These are phyloP conservation scores for Papilio aristodemus DNA, from an alignment of 1,140 invertebrate genomes.

Conservation along the genomic window DNA sequence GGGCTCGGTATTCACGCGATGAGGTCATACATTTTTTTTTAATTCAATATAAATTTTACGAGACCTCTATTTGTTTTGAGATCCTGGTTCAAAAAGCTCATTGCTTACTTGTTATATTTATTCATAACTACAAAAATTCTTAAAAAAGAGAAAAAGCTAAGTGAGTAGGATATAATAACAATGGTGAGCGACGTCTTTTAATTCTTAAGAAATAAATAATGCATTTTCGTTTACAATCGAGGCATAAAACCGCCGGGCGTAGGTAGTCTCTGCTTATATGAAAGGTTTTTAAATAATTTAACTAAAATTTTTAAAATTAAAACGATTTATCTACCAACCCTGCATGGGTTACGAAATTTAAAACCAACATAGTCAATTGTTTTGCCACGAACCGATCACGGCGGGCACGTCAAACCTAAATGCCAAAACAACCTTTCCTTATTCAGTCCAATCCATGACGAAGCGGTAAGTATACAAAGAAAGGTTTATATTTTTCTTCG, in stretches of 20 bases:
- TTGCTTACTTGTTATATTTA: background rate
- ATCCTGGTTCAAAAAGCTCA: background rate
- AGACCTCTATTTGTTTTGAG: slow-evolving; percentile 21
- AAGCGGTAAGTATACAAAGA: slow-evolving; percentile 20
- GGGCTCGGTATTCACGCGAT: background rate
- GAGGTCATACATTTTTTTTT: slow-evolving; percentile 29
- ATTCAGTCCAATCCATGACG: slow-evolving; percentile 6
- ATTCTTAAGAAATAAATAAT: too few relatives aligned
- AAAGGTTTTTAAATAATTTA: too few relatives aligned
- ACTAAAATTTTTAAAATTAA: too few relatives aligned
- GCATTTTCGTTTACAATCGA: too few relatives aligned
- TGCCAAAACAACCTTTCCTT: slow-evolving; percentile 31
- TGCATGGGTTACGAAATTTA: background rate
- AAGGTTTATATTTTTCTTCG: slow-evolving; percentile 28
- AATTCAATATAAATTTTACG: slow-evolving; percentile 6
- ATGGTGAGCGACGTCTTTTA: too few relatives aligned
- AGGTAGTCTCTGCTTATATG: too few relatives aligned
- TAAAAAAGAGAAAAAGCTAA: too few relatives aligned
- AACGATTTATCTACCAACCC: background rate
- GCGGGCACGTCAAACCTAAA: slow-evolving; percentile 4
- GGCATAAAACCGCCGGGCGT: too few relatives aligned
- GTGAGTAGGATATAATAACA: too few relatives aligned
- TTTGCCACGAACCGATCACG: slow-evolving; percentile 11
- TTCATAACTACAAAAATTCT: too few relatives aligned
- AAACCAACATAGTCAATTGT: slow-evolving; percentile 21